Evolutionary conservation across 2,888 invertebrate species (phyloP).

Genomic region (Dysmachus trigonus): DNA sequence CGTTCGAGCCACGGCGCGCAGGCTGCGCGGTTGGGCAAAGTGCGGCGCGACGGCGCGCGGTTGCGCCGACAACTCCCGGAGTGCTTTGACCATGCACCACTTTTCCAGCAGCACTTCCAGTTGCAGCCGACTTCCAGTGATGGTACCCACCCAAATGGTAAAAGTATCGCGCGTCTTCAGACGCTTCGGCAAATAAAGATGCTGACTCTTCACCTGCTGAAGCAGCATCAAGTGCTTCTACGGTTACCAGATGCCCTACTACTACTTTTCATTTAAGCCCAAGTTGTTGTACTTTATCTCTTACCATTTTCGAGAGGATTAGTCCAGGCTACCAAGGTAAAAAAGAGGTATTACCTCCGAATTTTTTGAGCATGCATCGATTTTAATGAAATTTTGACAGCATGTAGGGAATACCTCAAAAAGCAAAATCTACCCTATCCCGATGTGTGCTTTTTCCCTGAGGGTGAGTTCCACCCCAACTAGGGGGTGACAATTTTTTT

Average conservation of each 20-base stretch:
- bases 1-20: background rate
- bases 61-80: background rate
- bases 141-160: background rate
- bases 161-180: background rate
- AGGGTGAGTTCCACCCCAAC: too few relatives aligned
- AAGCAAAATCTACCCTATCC: too few relatives aligned
- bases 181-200: background rate
- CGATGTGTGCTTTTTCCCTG: too few relatives aligned
- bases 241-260: background rate
- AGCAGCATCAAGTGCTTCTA: background rate
- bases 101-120: background rate
- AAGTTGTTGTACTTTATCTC: too few relatives aligned
- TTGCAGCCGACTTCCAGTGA: background rate
- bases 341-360: too few relatives aligned
- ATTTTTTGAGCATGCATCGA: too few relatives aligned
- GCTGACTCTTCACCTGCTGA: background rate
- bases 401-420: too few relatives aligned
- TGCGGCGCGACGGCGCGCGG: background rate
- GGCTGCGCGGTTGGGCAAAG: background rate
- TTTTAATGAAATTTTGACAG: too few relatives aligned
- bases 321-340: too few relatives aligned
- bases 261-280: too few relatives aligned
- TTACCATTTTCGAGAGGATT: background rate
- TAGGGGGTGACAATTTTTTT: too few relatives aligned
- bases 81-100: background rate